Evolutionary conservation across 2,888 invertebrate genomes (phyloP), one percentile per base, ranked within the genome.

Genomic region (Steinernema carpocapsae): DNA sequence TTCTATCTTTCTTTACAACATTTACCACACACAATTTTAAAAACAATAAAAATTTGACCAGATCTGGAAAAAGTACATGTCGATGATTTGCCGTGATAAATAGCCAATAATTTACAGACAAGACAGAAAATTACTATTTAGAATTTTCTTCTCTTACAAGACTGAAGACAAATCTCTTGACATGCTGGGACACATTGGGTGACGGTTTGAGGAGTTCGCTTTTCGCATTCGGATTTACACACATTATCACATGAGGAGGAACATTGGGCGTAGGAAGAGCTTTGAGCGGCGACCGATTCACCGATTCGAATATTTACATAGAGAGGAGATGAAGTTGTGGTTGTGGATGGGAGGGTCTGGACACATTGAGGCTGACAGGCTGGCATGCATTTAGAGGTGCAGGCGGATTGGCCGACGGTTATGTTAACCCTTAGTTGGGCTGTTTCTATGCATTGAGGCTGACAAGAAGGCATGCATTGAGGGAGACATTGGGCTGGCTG

Each of bases 201-300:
- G 4, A 64, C 64, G 29, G 64, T 64, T 26, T 64, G 64, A 17
- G 64, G 64, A 64, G 24, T 64, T 64, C 64, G 64, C 64, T 64
- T 64, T 32, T 64, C 64, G 64, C 64, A 64, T 64, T 64, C 64
- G 14, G 64, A 64, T 12, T 64, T 64, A 32, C 64, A 64, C 3
- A 64, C 64, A 29, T 32, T 64, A n/a, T 64, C 64, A 37, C 64
- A 64, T 6, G 64, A 64, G 17, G 29, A 32, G 12, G 64, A 29
- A 32, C 64, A 64, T 17, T 64, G 64, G 32, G 10, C 64, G 32
- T 64, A 64, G 17, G 29, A 32, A 6, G 64, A 17, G n/a, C 32
- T 32, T 32, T 37, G 12, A 6, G 64, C 29, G 64, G 64, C 64
- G 32, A 64, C 29, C 17, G 26, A 12, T 6, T 64, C 64, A 19